Percentiles rank a stretch among this genome's conserved stretches.
These are phyloP conservation scores for Thalpophila matura DNA, from an alignment of 2,888 invertebrate genomes.

Conservation along the genomic window DNA sequence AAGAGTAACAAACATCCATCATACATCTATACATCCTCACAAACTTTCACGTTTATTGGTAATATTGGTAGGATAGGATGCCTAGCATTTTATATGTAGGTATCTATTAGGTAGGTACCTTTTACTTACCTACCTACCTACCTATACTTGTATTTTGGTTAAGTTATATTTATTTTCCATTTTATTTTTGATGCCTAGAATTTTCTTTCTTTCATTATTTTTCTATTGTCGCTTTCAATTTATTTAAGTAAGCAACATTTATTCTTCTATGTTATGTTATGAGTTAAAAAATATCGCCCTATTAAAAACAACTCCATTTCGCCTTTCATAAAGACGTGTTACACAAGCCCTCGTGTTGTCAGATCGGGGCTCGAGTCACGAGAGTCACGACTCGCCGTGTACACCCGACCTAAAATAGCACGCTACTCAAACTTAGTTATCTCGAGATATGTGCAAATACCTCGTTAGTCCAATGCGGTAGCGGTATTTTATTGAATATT, in stretches of 20 bases:
- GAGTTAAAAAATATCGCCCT: conserved; percentile 35
- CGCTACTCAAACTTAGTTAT: conserved; percentile 58
- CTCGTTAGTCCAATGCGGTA: conserved; percentile 60
- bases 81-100: not conserved
- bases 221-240: conserved; percentile 2
- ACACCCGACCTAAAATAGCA: conserved; percentile 61
- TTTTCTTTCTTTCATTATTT: no score
- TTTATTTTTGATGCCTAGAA: no score
- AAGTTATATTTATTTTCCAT: no score
- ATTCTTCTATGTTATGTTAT: not conserved
- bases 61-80: no score
- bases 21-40: no score
- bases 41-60: no score
- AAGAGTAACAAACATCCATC: no score
- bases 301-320: conserved; percentile 61
- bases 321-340: conserved; percentile 71
- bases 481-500: conserved; percentile 62
- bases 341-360: conserved; percentile 68
- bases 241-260: not conserved
- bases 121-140: no score
- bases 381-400: conserved; percentile 75
- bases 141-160: no score
- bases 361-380: conserved; percentile 74
- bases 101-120: not conserved
- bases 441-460: conserved; percentile 54